phyloP scores from a whole-genome alignment of 2,113 vertebrate genomes.

The Falcunculus frontatus region DNA sequence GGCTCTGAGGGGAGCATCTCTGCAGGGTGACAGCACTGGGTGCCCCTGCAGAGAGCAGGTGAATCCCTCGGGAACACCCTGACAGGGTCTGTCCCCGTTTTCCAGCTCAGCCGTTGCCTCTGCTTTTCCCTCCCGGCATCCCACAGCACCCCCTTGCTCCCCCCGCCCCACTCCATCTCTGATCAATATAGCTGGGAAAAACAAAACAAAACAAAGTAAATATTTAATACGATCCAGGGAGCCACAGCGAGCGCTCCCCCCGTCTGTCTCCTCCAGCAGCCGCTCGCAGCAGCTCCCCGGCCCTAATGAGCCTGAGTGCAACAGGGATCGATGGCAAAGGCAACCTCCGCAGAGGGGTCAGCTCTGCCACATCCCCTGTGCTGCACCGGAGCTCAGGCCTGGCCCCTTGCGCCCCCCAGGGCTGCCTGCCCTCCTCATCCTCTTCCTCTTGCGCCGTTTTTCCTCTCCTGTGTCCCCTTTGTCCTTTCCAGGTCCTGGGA shows the following conservation, averaged over 20 bases:
- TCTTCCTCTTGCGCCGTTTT: not conserved
- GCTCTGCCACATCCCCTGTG: not conserved
- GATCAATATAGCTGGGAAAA: constrained; percentile 55
- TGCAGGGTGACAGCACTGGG: not conserved
- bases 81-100: not conserved
- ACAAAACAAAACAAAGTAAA: constrained; percentile 66
- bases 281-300: constrained; percentile 3
- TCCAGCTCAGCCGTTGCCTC: not conserved
- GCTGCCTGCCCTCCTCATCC: not conserved
- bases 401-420: not conserved
- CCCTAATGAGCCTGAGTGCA: constrained; percentile 46
- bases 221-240: constrained; percentile 67
- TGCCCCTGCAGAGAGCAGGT: not conserved
- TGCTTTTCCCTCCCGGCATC: not conserved
- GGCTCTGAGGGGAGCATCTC: not conserved
- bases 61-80: not conserved
- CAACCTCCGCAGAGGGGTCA: not conserved
- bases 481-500: not conserved
- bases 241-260: constrained; percentile 11
- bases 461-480: not conserved
- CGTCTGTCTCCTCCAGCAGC: constrained; percentile 23
- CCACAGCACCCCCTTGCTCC: not conserved
- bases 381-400: not conserved
- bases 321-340: constrained; percentile 35
- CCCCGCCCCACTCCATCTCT: not conserved